Conservation (phyloP, 2,113 vertebrate species). For the Mobula hypostoma region DNA sequence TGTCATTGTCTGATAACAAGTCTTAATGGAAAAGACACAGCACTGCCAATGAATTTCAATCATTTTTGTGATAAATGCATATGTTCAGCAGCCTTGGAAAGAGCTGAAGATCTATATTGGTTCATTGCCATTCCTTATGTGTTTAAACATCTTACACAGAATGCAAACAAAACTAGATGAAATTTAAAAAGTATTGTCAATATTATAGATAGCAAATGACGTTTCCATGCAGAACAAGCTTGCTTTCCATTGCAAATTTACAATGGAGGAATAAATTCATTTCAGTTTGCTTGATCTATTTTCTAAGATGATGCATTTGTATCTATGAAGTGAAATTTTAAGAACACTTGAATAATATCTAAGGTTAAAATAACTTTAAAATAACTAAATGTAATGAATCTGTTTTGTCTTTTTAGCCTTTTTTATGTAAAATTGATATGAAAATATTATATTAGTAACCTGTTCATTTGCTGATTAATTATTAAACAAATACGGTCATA, state of each 20-base stretch:
- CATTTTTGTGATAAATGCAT: slow-evolving; percentile 99
- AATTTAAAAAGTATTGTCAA: slow-evolving; percentile 99
- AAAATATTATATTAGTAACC: slow-evolving; percentile 96
- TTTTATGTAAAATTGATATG: slow-evolving; percentile 75
- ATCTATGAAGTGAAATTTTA: slow-evolving; percentile 54
- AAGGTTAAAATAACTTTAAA: slow-evolving; percentile 53
- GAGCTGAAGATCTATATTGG: slow-evolving; percentile 93
- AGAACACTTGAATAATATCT: slow-evolving; percentile 60
- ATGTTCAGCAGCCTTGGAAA: slow-evolving; percentile 95
- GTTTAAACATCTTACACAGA: slow-evolving; percentile 99
- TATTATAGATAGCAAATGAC: slow-evolving; percentile 99
- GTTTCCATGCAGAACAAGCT: slow-evolving; percentile 98
- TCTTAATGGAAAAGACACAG: slow-evolving; percentile 98
- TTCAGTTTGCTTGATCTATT: slow-evolving; percentile 97
- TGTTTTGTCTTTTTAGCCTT: slow-evolving; percentile 71
- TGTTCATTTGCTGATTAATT: slow-evolving; percentile 85
- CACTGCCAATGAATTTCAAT: slow-evolving; percentile 98
- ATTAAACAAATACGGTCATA: slow-evolving; percentile 99
- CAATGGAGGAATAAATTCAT: slow-evolving; percentile 98
- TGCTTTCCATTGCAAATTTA: slow-evolving; percentile 98
- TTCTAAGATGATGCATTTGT: slow-evolving; percentile 71
- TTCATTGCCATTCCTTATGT: slow-evolving; percentile 99
- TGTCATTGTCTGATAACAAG: slow-evolving; percentile 91
- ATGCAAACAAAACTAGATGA: slow-evolving; percentile 99
- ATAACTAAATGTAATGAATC: slow-evolving; percentile 80